Base-by-base conservation (phyloP, 2,113 vertebrate species). In the Natator depressus region DNA sequence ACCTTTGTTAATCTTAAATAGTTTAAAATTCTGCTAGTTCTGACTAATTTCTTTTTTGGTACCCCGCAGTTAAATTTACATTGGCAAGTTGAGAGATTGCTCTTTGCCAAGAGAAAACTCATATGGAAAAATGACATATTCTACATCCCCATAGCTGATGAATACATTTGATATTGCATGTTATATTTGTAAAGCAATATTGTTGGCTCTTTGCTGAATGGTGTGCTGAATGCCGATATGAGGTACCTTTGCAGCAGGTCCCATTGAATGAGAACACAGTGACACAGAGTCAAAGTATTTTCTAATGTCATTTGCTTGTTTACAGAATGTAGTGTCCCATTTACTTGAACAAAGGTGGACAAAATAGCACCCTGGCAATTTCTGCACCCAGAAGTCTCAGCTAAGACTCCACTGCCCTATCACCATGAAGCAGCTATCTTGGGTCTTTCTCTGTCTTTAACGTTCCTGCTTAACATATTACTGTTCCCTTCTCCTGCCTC, bases 1-100 rank as follows among this genome's bases (percentile, higher is more conserved):
- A 89, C 84, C 92, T 97, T 97, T 97, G 97, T 97, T 96, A 96
- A 97, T 65, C 51, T 83, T 83, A 95, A 95, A 83, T 79, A 69
- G 42, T 92, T 95, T 84, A 22, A 83, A 96, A 93, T 92, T 94
- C 81, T 95, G 81, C 79, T 79, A 93, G 93, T 89, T 95, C 93
- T 84, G 88, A 85, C 49, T 96, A 88, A 96, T 97, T 89, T 96
- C 42, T 97, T 84, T 72, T 38, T 97, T 81, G 91, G 80, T 96
- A 94, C 10, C 2, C 51, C 80, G 51, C 24, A 89, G 89, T 92
- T 91, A 95, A 93, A 96, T 97, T 97, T 98, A 95, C 79, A 50
- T 95, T 97, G 94, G 94, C 96, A 95, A 96, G 72, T 93, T 93
- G 91, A 93, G 59, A 88, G 50, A 81, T 82, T 91, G 11, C 14